Percentiles rank a stretch among this genome's conserved stretches.
Evolutionary conservation across 2,797 vertebrate species (phyloP).

Genomic region (Falco naumanni): DNA sequence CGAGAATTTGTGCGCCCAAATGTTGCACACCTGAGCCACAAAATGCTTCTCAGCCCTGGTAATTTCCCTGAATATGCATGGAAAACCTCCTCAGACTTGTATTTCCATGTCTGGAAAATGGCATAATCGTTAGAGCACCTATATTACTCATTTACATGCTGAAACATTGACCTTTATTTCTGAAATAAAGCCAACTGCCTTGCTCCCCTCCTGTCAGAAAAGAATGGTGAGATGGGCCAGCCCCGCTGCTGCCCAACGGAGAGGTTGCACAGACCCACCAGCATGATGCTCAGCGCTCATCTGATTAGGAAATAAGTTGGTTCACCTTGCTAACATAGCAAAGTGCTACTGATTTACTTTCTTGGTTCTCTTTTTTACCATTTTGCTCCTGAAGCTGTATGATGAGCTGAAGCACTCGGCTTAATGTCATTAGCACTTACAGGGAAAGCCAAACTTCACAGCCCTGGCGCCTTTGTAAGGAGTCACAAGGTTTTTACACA

Average conservation of each 20-base stretch:
- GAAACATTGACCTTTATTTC: background rate
- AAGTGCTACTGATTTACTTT: background rate
- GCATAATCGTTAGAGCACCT: background rate
- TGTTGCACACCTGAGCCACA: background rate
- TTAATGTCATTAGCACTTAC: background rate
- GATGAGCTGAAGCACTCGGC: background rate
- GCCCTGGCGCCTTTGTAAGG: background rate
- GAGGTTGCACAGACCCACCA: background rate
- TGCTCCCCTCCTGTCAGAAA: background rate
- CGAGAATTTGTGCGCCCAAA: background rate
- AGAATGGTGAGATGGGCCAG: background rate
- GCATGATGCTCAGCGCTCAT: background rate
- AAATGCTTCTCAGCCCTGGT: background rate
- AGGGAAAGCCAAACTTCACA: background rate
- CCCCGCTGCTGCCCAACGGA: background rate
- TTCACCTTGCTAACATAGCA: background rate
- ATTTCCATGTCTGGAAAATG: background rate
- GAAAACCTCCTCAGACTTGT: background rate
- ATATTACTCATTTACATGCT: background rate
- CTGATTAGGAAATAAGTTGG: background rate
- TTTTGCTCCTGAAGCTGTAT: background rate
- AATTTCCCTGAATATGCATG: background rate
- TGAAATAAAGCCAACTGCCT: background rate
- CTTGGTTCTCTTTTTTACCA: background rate
- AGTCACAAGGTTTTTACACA: background rate